phyloP scores from a whole-genome alignment of 2,797 vertebrate genomes.

The Acanthurus leucopareius region DNA sequence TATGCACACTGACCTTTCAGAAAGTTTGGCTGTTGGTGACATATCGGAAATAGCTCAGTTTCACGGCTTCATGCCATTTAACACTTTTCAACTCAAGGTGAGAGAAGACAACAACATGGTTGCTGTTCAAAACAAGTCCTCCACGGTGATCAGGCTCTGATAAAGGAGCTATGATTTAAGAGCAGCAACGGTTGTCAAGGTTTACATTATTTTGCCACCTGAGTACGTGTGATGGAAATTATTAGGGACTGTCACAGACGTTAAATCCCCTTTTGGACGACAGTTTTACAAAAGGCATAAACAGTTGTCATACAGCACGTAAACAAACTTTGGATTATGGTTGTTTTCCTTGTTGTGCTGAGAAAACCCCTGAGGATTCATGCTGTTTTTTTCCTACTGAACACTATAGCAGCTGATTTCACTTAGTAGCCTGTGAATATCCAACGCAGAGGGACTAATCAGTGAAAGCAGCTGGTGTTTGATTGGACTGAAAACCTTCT shows the following conservation, averaged over 20 bases:
- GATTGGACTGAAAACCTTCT: slow-evolving; percentile 57
- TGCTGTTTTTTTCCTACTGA: background rate
- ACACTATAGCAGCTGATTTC: slow-evolving; percentile 62
- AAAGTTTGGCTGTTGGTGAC: background rate
- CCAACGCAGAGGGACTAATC: slow-evolving; percentile 57
- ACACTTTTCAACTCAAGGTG: slow-evolving; percentile 17
- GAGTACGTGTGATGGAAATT: background rate
- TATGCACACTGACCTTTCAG: slow-evolving; percentile 3
- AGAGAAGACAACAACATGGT: background rate
- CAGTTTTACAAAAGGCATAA: background rate
- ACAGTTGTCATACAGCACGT: background rate
- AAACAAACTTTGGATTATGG: background rate
- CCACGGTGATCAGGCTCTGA: background rate
- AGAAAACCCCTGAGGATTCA: background rate
- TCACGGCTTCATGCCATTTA: slow-evolving; percentile 23
- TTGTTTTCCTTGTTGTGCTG: background rate
- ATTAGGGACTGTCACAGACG: background rate
- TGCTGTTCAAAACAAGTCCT: background rate
- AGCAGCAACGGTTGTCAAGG: background rate
- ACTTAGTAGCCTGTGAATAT: slow-evolving; percentile 37
- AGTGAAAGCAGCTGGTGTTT: slow-evolving; percentile 71
- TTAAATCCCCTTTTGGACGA: background rate
- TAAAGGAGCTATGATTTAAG: background rate
- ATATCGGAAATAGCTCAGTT: slow-evolving; percentile 1
- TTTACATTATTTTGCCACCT: background rate